A percentile compares a stretch with the other conserved stretches of the same genome.
phyloP scores from a whole-genome alignment of 2,888 invertebrate species.

The Steinernema hermaphroditum region DNA sequence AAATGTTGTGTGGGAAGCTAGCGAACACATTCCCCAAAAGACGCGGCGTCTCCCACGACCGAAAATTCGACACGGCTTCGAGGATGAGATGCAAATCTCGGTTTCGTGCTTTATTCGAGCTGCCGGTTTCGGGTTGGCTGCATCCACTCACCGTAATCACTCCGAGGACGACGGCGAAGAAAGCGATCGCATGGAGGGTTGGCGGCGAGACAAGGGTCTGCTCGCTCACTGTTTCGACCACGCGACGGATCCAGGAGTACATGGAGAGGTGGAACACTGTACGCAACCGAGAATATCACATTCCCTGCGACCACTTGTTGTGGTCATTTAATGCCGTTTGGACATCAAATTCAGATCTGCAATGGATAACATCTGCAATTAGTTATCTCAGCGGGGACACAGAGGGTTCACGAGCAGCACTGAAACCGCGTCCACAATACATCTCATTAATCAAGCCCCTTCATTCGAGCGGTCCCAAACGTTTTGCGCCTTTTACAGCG shows the following conservation, averaged over 20 bases:
- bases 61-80: slow-evolving; percentile 25
- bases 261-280: background rate
- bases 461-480: too few species aligned
- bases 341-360: background rate
- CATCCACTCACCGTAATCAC: slow-evolving; percentile 19
- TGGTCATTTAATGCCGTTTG: slow-evolving; percentile 1
- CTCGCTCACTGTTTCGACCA: slow-evolving; percentile 3
- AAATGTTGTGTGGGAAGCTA: background rate
- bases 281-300: background rate
- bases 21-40: slow-evolving; percentile 25
- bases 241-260: slow-evolving; percentile 13
- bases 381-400: background rate
- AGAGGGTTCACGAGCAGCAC: background rate
- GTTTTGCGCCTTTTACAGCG: too few species aligned
- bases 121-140: background rate
- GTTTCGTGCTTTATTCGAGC: background rate
- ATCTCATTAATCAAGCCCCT: slow-evolving; percentile 10
- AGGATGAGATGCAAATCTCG: background rate
- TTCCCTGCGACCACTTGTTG: background rate
- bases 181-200: slow-evolving; percentile 11
- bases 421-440: background rate
- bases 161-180: background rate
- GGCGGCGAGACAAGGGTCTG: slow-evolving; percentile 4
- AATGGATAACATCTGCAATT: slow-evolving; percentile 28
- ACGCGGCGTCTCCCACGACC: slow-evolving; percentile 25